These are phyloP conservation scores for Drosophila parthenogenetica DNA, from an alignment of 2,888 invertebrate species.

Conservation along the genomic window DNA sequence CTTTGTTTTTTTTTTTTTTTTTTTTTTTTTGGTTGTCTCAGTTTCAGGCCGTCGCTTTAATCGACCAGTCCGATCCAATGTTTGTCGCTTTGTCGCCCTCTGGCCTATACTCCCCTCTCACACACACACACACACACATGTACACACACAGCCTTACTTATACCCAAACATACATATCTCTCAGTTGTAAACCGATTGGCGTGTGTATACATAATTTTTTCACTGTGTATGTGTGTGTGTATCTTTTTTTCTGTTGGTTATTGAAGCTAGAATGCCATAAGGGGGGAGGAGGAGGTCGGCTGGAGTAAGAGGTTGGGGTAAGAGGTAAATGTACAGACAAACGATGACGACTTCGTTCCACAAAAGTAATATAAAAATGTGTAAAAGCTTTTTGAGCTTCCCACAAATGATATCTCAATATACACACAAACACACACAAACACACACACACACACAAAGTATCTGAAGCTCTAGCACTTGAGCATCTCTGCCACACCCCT, in stretches of 20 bases:
- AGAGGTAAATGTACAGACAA: slow-evolving; percentile 23
- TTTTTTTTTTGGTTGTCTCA: slow-evolving; percentile 26
- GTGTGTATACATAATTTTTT: slow-evolving; percentile 70
- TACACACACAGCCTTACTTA: slow-evolving; percentile 7
- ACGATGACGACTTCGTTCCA: slow-evolving; percentile 21
- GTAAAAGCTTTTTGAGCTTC: slow-evolving; percentile 23
- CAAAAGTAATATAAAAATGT: slow-evolving; percentile 31
- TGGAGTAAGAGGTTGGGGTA: not conserved
- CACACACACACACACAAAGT: not conserved
- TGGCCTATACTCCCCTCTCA: slow-evolving; percentile 3
- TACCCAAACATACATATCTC: slow-evolving; percentile 33
- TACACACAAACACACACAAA: not conserved
- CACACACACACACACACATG: slow-evolving; percentile 28
- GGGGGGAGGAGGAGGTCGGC: not conserved
- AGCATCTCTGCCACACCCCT: not conserved
- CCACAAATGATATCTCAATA: slow-evolving; percentile 35
- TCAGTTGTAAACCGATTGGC: slow-evolving; percentile 66
- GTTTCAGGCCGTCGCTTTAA: slow-evolving; percentile 53
- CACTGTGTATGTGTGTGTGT: slow-evolving; percentile 23
- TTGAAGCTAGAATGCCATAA: slow-evolving; percentile 48
- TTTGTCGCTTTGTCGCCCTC: slow-evolving; percentile 46
- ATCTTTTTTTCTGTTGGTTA: slow-evolving; percentile 24
- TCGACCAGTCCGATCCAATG: slow-evolving; percentile 55
- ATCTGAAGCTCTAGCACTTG: slow-evolving; percentile 10
- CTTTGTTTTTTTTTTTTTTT: not conserved